These are phyloP conservation scores for Ametastegia equiseti DNA, from an alignment of 2,888 invertebrate species.

Conservation along the genomic window DNA sequence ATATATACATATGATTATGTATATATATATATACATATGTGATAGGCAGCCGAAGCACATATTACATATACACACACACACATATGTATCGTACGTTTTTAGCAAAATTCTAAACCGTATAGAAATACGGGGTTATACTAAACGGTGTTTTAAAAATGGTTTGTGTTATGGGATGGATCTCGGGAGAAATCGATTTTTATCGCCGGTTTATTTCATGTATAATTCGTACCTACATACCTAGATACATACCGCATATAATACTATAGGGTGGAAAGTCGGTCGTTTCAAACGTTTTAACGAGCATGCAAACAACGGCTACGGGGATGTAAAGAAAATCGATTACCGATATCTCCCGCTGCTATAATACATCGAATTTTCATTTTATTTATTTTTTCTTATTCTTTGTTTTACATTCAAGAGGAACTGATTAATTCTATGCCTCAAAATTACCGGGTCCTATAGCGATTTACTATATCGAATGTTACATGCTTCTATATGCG, in stretches of 20 bases:
- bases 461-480: too few species aligned
- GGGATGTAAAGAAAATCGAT: background rate
- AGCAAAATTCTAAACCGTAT: too few species aligned
- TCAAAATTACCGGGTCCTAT: too few species aligned
- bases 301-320: background rate
- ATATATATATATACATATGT: background rate
- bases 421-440: too few species aligned
- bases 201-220: background rate
- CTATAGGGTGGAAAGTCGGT: background rate
- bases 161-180: background rate
- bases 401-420: background rate
- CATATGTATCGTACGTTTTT: background rate
- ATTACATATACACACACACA: background rate
- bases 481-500: too few species aligned
- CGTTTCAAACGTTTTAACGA: background rate
- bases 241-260: background rate
- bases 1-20: too few species aligned
- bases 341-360: background rate
- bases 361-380: background rate
- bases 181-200: background rate
- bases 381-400: background rate
- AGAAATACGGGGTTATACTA: background rate
- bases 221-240: background rate
- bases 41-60: too few species aligned
- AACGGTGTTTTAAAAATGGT: background rate